Base-by-base conservation (phyloP, 2,113 vertebrate genomes). In the Hylia prasina region DNA sequence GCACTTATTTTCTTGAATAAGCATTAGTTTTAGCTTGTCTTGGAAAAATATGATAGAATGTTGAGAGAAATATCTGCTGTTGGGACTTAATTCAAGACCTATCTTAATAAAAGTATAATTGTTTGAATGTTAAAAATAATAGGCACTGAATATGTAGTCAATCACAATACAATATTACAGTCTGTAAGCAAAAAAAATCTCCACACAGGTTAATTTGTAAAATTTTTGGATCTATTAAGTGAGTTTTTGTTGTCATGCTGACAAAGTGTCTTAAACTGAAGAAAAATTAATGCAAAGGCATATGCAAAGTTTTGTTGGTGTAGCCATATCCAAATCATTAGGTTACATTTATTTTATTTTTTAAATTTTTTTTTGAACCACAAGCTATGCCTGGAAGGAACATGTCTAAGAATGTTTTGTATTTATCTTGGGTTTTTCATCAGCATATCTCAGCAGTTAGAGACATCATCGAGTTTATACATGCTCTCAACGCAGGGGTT, bases 351-450 rank as follows among this genome's bases (percentile, higher is more conserved):
- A n/a, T 20, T 54, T 73, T 24, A 25, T 51, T 70, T 65, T 60
- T 30, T 3, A 4, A 4, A 15, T 40, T 22, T 35, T 60, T 68
- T 21, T 44, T 58, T 54, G 14, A 64, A 40, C 27, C 40, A 45
- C 45, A 61, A 51, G 13, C 45, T 73, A 2, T 93, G 63, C 92
- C 78, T 79, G 45, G 70, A 80, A 88, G 85, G 66, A 28, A 40
- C 20, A 3, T 68, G 57, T 87, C 78, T 94, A 44, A 64, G 81
- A 93, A 73, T 56, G 65, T 70, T 93, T 78, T 68, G 9, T 89
- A 20, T 82, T 87, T 94, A 86, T 80, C 83, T 95, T 81, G 47
- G 60, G 23, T 47, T 89, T 91, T 89, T 82, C 44, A 88, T 95
- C 85, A 85, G 57, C 33, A 13, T 91, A 75, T 94, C 84, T 91